Conservation (phyloP, 1,140 invertebrate genomes). For the Aphaenogaster rudis region DNA sequence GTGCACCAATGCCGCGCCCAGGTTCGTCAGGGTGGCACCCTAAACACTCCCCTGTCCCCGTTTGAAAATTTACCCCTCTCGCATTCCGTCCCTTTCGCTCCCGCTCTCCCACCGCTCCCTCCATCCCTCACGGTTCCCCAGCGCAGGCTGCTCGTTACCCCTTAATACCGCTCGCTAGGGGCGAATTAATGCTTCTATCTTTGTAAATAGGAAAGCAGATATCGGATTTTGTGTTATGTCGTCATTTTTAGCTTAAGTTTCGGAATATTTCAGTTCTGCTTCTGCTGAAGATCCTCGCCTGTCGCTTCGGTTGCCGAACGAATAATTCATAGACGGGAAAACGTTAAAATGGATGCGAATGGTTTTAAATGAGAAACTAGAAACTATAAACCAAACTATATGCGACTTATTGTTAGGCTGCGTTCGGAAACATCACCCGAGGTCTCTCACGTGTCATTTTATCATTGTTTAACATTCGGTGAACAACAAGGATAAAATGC, state of each 20-base stretch:
- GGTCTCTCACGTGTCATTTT: no score
- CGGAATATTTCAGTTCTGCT: neutral
- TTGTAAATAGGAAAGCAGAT: constrained; percentile 39
- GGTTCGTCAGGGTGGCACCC: constrained; percentile 54
- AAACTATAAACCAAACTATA: no score
- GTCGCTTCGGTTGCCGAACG: neutral
- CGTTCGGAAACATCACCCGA: no score
- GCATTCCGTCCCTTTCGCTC: neutral
- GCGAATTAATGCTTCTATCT: constrained; percentile 34
- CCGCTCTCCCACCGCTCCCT: constrained; percentile 5
- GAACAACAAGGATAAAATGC: no score
- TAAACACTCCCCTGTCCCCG: neutral
- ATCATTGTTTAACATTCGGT: no score
- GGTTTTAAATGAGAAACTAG: neutral
- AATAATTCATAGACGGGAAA: neutral
- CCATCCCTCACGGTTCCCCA: neutral
- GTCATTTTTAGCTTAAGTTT: constrained; percentile 3
- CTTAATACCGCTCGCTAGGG: constrained; percentile 32
- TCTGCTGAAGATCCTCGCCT: neutral
- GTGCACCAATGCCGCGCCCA: constrained; percentile 49
- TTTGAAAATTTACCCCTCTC: constrained; percentile 65
- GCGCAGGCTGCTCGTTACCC: constrained; percentile 31
- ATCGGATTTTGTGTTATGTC: neutral
- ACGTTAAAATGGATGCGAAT: neutral
- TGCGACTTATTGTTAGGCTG: no score